Conservation (phyloP, 2,113 vertebrate species). For the Oxyruncus cristatus region DNA sequence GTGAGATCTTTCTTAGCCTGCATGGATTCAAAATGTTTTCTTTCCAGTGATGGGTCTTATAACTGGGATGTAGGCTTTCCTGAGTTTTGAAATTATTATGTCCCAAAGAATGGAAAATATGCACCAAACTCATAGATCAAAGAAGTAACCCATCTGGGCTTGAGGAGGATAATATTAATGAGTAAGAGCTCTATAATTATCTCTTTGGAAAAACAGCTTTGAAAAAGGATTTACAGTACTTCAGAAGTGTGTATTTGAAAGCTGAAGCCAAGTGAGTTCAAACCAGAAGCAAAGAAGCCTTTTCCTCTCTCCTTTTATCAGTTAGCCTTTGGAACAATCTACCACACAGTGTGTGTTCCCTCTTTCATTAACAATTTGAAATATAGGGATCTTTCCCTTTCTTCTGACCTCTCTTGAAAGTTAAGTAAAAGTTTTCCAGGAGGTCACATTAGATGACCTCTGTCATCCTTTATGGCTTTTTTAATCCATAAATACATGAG, state of each 20-base stretch:
- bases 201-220: constrained; percentile 12
- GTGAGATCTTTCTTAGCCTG: background rate
- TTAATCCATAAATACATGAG: background rate
- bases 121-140: constrained; percentile 1
- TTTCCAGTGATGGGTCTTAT: background rate
- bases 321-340: background rate
- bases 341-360: background rate
- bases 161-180: constrained; percentile 14
- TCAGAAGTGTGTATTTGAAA: constrained; percentile 19
- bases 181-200: constrained; percentile 20
- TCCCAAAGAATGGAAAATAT: background rate
- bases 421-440: background rate
- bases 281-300: background rate
- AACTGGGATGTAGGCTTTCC: background rate
- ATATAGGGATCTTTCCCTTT: background rate
- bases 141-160: constrained; percentile 4
- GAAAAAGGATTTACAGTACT: background rate
- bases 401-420: background rate
- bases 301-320: background rate
- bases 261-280: background rate
- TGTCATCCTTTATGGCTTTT: background rate
- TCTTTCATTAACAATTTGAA: background rate
- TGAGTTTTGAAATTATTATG: background rate
- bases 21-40: background rate
- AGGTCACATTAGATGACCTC: background rate